phyloP scores from a whole-genome alignment of 2,888 invertebrate genomes.

The Candidula unifasciata region DNA sequence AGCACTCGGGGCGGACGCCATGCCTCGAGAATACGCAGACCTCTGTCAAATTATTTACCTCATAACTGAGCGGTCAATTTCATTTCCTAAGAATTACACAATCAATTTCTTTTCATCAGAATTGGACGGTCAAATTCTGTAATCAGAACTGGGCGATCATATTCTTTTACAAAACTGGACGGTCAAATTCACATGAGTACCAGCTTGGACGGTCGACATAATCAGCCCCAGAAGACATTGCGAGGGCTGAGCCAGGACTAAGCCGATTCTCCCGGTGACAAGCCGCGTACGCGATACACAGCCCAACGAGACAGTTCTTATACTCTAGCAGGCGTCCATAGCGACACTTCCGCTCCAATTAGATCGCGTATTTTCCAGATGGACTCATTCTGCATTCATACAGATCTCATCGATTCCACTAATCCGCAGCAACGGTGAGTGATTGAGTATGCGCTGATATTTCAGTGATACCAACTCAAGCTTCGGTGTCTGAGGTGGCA shows the following conservation, averaged over 20 bases:
- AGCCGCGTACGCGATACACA: not conserved
- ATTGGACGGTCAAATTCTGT: not conserved
- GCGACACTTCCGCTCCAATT: constrained; percentile 19
- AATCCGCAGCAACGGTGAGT: not conserved
- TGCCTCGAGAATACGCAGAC: no score
- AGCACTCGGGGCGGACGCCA: no score
- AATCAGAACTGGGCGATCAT: no score
- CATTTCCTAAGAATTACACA: no score
- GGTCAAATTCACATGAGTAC: no score
- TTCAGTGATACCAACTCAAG: not conserved
- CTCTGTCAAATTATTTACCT: no score
- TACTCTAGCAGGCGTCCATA: not conserved
- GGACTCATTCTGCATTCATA: constrained; percentile 7
- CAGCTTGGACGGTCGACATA: not conserved
- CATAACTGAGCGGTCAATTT: no score
- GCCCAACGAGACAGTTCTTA: not conserved
- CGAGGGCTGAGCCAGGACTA: not conserved
- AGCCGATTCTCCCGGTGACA: constrained; percentile 27
- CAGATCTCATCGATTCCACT: not conserved
- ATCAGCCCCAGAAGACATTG: not conserved
- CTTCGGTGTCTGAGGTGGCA: no score
- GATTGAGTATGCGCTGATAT: not conserved
- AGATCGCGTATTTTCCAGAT: constrained; percentile 2
- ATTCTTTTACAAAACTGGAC: no score
- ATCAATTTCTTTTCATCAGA: not conserved